phyloP scores from a whole-genome alignment of 1,140 invertebrate species.

The Drosophila murphyi region DNA sequence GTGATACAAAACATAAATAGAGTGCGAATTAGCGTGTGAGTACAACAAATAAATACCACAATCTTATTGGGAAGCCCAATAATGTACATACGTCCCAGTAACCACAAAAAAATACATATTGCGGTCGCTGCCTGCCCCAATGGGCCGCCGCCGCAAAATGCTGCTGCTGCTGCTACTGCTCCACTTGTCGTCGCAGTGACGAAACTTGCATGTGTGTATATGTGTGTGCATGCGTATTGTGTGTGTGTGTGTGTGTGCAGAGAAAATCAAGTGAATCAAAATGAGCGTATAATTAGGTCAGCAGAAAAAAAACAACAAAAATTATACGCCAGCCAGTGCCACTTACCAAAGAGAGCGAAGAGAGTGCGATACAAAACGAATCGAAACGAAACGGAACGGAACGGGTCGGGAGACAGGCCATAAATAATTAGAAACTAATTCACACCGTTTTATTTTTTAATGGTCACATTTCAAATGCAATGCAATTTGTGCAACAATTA shows the following conservation, averaged over 20 bases:
- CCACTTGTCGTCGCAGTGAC: constrained; percentile 81
- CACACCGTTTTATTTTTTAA: constrained; percentile 60
- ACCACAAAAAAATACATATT: constrained; percentile 67
- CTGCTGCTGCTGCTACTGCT: constrained; percentile 55
- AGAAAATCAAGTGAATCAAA: constrained; percentile 83
- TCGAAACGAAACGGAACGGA: constrained; percentile 21
- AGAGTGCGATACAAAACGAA: constrained; percentile 30
- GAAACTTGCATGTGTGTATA: constrained; percentile 60
- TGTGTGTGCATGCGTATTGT: not conserved
- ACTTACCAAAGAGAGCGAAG: constrained; percentile 79
- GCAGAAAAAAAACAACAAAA: constrained; percentile 64
- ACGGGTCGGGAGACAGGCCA: constrained; percentile 31
- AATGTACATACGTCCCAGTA: constrained; percentile 70
- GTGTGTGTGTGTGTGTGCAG: constrained; percentile 66
- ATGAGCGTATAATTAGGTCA: constrained; percentile 83
- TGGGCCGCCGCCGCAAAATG: constrained; percentile 43
- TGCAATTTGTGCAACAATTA: constrained; percentile 48
- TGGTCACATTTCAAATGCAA: constrained; percentile 28
- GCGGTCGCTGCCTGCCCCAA: constrained; percentile 73
- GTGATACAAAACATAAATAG: constrained; percentile 51
- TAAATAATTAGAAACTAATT: constrained; percentile 77
- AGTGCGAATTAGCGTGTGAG: constrained; percentile 50
- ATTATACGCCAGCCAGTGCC: constrained; percentile 76
- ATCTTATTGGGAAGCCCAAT: constrained; percentile 52
- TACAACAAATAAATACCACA: constrained; percentile 15